phyloP scores from a whole-genome alignment of 2,888 invertebrate species.

The Epirrhoe alternata region DNA sequence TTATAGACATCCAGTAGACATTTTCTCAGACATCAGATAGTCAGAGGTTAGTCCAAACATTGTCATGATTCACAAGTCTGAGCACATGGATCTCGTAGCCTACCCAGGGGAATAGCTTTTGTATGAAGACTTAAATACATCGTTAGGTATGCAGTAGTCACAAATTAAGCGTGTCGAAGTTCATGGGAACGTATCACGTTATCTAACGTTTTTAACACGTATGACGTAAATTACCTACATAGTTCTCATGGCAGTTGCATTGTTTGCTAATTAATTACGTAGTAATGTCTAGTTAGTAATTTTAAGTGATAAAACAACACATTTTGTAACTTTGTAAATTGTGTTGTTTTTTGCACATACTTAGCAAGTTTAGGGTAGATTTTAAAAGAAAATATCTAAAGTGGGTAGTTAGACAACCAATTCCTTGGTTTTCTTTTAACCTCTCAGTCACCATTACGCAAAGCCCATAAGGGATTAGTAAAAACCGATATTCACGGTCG shows the following conservation, averaged over 20 bases:
- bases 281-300: neutral
- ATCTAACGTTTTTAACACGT: neutral
- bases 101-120: neutral
- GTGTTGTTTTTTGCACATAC: neutral
- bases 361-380: neutral
- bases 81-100: too few species aligned
- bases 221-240: slow-evolving; percentile 3
- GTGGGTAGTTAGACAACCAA: slow-evolving; percentile 37
- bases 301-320: too few species aligned
- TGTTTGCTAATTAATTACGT: slow-evolving; percentile 12
- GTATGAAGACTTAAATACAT: neutral
- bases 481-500: slow-evolving; percentile 68
- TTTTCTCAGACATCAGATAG: too few species aligned
- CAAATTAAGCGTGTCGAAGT: slow-evolving; percentile 5
- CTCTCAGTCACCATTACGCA: slow-evolving; percentile 57
- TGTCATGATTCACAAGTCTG: too few species aligned
- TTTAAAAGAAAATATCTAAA: slow-evolving; percentile 1
- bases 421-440: slow-evolving; percentile 16
- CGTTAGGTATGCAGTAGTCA: neutral
- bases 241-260: slow-evolving; percentile 12
- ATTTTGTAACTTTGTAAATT: too few species aligned
- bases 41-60: too few species aligned
- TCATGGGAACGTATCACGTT: slow-evolving; percentile 7
- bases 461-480: slow-evolving; percentile 54
- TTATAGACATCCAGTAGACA: too few species aligned